phyloP scores from a whole-genome alignment of 1,140 invertebrate genomes.

The Choristoneura fumiferana region DNA sequence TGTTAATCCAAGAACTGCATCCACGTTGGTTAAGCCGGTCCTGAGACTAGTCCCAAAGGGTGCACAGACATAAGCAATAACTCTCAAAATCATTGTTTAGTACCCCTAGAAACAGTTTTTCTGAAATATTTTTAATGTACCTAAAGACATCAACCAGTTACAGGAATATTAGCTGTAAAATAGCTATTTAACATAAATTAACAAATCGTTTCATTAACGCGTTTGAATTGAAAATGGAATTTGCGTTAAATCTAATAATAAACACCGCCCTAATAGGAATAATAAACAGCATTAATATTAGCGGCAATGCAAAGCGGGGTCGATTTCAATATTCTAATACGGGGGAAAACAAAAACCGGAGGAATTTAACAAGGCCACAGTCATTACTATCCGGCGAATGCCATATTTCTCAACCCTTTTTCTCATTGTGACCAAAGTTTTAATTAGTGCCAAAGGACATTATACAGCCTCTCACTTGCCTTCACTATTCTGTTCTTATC shows the following conservation, averaged over 20 bases:
- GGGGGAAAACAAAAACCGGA: slow-evolving; percentile 57
- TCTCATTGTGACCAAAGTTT: slow-evolving; percentile 68
- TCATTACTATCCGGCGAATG: slow-evolving; percentile 69
- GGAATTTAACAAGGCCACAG: slow-evolving; percentile 60
- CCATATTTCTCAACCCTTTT: slow-evolving; percentile 75
- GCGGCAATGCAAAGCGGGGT: slow-evolving; percentile 16
- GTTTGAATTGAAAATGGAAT: not conserved
- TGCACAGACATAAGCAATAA: no score
- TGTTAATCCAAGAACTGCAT: no score
- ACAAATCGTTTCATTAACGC: not conserved
- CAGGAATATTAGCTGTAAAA: not conserved
- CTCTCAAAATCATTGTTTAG: no score
- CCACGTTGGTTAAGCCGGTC: no score
- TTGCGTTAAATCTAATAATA: slow-evolving; percentile 2
- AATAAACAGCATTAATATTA: slow-evolving; percentile 17
- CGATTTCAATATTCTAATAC: slow-evolving; percentile 57
- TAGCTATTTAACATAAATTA: not conserved
- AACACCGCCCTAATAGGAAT: not conserved
- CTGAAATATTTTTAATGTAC: no score
- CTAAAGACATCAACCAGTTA: no score
- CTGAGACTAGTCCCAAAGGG: no score
- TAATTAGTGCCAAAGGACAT: slow-evolving; percentile 77
- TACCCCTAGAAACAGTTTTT: no score
- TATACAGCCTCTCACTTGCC: slow-evolving; percentile 62
- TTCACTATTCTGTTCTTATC: slow-evolving; percentile 37